Base-by-base conservation (phyloP, 2,113 vertebrate species). In the Siniperca knerii region DNA sequence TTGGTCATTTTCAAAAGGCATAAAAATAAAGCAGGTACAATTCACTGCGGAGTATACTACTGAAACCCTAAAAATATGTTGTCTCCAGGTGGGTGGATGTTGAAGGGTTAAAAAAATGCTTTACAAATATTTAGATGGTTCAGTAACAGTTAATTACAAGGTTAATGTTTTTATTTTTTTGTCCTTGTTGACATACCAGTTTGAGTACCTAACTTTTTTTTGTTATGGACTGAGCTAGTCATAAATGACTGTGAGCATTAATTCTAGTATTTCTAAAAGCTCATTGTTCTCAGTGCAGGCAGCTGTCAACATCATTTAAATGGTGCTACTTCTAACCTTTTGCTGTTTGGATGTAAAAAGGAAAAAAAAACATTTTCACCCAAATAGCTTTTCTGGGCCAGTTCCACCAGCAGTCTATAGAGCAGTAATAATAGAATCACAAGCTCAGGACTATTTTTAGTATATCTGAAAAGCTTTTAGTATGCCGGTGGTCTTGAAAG, bases 371-470 rank as follows among this genome's bases (percentile, higher is more conserved):
- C 35, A 83, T 81, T 84, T 84, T 86, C 69, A 87, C 64, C 71
- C 61, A 78, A 90, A 90, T 58, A 87, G 74, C 79, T 69, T 91
- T 90, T 91, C 81, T 89, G 78, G 90, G 81, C 83, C 85, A 87
- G n/a, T 67, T 85, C 54, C 75, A 83, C 64, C 58, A 77, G 66
- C 81, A 48, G 79, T 79, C 75, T 85, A 65, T 76, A 50, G 79
- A 86, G 73, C 50, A 84, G 50, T 85, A 88, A 87, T 79, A 91
- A 94, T 89, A 91, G 90, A 80, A 90, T 3, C 71, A 82, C 68
- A 76, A 82, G 73, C 84, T 77, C 64, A 54, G 57, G 64, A 21
- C 89, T 93, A 92, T 92, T 93, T 92, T 84, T 92, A 93, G 87
- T 64, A 5, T 72, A 54, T 89, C 71, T 87, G 82, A 90, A 72